A percentile compares a stretch with the other conserved stretches of the same genome.
Evolutionary conservation across 2,888 invertebrate genomes (phyloP).

Genomic region (Anthrax anthrax): DNA sequence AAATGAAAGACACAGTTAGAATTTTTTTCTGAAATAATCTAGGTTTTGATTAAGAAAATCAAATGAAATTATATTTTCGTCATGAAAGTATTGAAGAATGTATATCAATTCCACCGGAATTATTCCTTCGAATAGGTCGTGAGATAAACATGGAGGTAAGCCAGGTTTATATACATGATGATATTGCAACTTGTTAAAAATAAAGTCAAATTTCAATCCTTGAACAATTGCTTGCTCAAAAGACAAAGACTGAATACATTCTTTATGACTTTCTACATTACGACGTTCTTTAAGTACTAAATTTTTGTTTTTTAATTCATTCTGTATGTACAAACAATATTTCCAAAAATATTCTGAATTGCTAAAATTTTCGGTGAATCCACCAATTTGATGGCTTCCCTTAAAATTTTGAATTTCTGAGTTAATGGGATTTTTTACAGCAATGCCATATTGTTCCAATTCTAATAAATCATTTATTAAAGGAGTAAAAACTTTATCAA

Average conservation of each 20-base stretch:
- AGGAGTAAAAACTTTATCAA: conserved; percentile 13
- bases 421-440: conserved; percentile 2
- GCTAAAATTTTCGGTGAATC: conserved; percentile 18
- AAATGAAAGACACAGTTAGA: background rate
- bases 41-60: background rate
- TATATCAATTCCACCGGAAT: conserved; percentile 16
- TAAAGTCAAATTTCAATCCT: conserved; percentile 17
- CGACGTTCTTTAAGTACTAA: background rate
- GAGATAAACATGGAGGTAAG: conserved; percentile 18
- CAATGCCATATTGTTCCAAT: conserved; percentile 16
- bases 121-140: conserved; percentile 19
- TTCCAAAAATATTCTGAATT: conserved; percentile 16
- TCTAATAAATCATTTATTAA: conserved; percentile 16
- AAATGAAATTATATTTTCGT: background rate
- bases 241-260: background rate
- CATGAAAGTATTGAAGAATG: conserved; percentile 5
- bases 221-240: background rate
- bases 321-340: conserved; percentile 11
- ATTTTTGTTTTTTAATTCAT: background rate
- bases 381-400: conserved; percentile 19
- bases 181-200: conserved; percentile 15
- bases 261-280: background rate
- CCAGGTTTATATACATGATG: conserved; percentile 18
- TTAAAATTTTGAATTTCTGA: conserved; percentile 8
- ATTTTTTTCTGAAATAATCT: background rate